Conservation (phyloP, 2,113 vertebrate species). For the Peromyscus californicus region DNA sequence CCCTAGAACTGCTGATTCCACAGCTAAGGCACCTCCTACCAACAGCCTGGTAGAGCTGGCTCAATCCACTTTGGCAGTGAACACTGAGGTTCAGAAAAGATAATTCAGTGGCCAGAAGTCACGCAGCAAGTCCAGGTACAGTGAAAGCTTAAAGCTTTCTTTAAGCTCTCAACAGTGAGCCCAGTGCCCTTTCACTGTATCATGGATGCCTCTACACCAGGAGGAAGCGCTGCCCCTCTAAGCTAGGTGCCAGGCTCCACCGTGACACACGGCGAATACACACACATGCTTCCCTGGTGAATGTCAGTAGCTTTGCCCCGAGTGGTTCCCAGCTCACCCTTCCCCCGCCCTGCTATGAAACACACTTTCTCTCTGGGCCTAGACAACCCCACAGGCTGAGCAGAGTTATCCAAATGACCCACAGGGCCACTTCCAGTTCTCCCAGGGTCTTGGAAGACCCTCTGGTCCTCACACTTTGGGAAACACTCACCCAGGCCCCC, state of each 20-base stretch:
- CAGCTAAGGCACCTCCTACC: not conserved
- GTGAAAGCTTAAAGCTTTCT: not conserved
- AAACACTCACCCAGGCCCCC: not conserved
- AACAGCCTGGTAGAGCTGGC: not conserved
- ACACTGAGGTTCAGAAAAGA: not conserved
- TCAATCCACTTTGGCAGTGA: rapidly evolving
- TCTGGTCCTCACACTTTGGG: not conserved
- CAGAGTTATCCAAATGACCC: not conserved
- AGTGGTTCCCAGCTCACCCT: not conserved
- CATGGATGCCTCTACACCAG: not conserved
- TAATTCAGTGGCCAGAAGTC: not conserved
- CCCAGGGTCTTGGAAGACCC: not conserved
- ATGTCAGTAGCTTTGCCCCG: not conserved
- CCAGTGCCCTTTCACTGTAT: not conserved
- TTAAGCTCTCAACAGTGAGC: not conserved
- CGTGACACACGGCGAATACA: too few species aligned
- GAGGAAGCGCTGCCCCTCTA: too few species aligned
- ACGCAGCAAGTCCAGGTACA: not conserved
- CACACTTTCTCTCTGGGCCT: not conserved
- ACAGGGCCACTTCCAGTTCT: not conserved
- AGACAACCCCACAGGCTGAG: not conserved
- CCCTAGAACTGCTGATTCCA: not conserved
- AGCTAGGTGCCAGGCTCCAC: too few species aligned
- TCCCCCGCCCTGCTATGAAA: not conserved
- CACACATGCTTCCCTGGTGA: not conserved